A percentile compares a stretch with the other conserved stretches of the same genome.
These are phyloP conservation scores for Elegia similella DNA, from an alignment of 2,888 invertebrate species.

Conservation along the genomic window DNA sequence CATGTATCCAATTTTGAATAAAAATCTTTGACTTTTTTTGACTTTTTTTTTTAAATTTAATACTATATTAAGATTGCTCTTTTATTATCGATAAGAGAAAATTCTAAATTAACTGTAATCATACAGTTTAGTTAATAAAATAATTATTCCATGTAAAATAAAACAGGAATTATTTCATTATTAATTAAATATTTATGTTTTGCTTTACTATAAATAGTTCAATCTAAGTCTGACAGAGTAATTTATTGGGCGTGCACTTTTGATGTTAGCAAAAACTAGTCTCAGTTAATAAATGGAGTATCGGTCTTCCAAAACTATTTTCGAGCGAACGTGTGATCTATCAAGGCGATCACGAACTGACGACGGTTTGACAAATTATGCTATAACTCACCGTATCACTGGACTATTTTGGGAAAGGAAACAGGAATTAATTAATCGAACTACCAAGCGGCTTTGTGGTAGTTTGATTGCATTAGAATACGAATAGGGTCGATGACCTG, in stretches of 20 bases:
- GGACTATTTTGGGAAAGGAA: conserved; percentile 14
- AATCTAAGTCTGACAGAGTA: not conserved
- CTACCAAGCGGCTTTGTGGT: not conserved
- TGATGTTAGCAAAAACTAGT: not conserved
- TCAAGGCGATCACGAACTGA: not conserved
- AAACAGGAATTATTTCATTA: too few relatives aligned
- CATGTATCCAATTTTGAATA: too few relatives aligned
- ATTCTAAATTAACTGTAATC: too few relatives aligned
- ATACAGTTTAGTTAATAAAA: too few relatives aligned
- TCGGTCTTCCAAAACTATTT: not conserved
- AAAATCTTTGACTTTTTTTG: too few relatives aligned
- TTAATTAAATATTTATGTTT: too few relatives aligned
- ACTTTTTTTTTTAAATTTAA: too few relatives aligned
- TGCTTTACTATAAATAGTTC: conserved; percentile 2
- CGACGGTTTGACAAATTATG: conserved; percentile 31
- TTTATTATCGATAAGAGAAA: too few relatives aligned
- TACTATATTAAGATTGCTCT: too few relatives aligned
- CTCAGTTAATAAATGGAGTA: conserved; percentile 5
- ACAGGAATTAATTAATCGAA: conserved; percentile 5
- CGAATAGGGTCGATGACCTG: not conserved
- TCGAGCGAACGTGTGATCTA: not conserved
- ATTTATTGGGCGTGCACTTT: not conserved
- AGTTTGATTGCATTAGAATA: not conserved
- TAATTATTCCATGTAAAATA: too few relatives aligned
- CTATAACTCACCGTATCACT: conserved; percentile 24